Conservation (phyloP, 2,113 vertebrate species). For the Rana temporaria region DNA sequence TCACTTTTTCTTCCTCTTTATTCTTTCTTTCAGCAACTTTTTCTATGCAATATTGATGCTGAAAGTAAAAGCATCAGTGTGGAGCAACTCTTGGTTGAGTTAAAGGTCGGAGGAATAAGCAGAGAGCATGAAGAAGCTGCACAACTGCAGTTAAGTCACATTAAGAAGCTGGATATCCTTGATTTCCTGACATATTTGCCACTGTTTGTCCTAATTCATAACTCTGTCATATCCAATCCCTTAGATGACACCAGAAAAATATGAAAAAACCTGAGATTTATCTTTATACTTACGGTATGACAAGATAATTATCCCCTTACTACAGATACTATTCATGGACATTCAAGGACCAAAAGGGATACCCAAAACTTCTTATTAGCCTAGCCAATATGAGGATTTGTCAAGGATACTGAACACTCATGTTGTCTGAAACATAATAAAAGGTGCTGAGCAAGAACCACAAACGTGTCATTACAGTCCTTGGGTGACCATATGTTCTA, state of each 20-base stretch:
- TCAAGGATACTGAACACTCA: too few relatives aligned
- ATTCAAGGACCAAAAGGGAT: too few relatives aligned
- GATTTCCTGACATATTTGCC: conserved; percentile 75
- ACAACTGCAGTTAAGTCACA: conserved; percentile 59
- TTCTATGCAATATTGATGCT: conserved; percentile 72
- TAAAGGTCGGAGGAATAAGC: conserved; percentile 70
- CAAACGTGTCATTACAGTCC: too few relatives aligned
- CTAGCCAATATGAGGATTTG: too few relatives aligned
- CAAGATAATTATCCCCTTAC: too few relatives aligned
- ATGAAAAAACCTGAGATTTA: conserved; percentile 58
- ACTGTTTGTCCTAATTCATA: conserved; percentile 72
- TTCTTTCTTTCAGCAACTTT: conserved; percentile 67
- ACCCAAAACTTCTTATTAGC: too few relatives aligned
- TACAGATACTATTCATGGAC: too few relatives aligned
- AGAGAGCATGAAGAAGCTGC: conserved; percentile 62
- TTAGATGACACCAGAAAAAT: conserved; percentile 64
- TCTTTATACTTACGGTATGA: too few relatives aligned
- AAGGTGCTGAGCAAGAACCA: too few relatives aligned
- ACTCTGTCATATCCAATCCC: conserved; percentile 67
- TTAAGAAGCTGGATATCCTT: conserved; percentile 66
- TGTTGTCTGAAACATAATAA: too few relatives aligned
- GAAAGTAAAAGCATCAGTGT: conserved; percentile 64
- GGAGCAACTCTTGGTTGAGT: conserved; percentile 71
- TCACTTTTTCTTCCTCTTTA: background rate
- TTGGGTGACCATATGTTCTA: too few relatives aligned